These are phyloP conservation scores for Odontomyia ornata DNA, from an alignment of 2,888 invertebrate species.

Conservation along the genomic window DNA sequence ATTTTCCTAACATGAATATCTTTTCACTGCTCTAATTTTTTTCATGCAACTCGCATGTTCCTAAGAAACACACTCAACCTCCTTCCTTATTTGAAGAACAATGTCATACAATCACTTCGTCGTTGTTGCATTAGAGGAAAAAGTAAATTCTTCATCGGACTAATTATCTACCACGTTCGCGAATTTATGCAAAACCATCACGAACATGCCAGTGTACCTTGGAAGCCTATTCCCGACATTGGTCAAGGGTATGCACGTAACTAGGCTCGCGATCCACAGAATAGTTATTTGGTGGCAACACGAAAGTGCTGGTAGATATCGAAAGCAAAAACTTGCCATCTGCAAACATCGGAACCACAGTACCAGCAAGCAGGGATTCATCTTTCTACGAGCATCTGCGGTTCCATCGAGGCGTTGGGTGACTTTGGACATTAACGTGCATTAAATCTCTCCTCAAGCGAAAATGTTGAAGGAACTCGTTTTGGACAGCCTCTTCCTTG, in stretches of 20 bases:
- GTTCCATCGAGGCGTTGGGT: constrained; percentile 16
- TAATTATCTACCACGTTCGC: constrained; percentile 6
- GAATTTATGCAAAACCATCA: constrained; percentile 21
- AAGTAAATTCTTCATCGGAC: neutral
- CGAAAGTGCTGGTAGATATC: constrained; percentile 7
- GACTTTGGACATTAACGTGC: constrained; percentile 33
- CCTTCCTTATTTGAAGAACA: neutral
- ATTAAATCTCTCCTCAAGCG: constrained; percentile 34
- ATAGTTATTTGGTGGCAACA: neutral
- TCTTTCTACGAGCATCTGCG: neutral
- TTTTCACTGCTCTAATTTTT: no score
- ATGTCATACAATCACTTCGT: neutral
- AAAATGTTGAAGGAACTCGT: constrained; percentile 25
- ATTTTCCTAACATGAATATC: no score
- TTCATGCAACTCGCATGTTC: no score
- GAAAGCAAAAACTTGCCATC: constrained; percentile 13
- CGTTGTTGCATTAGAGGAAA: neutral
- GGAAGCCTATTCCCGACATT: neutral
- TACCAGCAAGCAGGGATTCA: neutral
- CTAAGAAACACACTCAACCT: no score
- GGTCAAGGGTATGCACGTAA: neutral
- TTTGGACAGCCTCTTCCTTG: constrained; percentile 11
- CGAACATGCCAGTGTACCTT: neutral
- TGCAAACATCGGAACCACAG: neutral
- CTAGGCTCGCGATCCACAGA: neutral